Evolutionary conservation across 2,113 vertebrate genomes (phyloP), one percentile per base, ranked within the genome.

Genomic region (Oreochromis niloticus): DNA sequence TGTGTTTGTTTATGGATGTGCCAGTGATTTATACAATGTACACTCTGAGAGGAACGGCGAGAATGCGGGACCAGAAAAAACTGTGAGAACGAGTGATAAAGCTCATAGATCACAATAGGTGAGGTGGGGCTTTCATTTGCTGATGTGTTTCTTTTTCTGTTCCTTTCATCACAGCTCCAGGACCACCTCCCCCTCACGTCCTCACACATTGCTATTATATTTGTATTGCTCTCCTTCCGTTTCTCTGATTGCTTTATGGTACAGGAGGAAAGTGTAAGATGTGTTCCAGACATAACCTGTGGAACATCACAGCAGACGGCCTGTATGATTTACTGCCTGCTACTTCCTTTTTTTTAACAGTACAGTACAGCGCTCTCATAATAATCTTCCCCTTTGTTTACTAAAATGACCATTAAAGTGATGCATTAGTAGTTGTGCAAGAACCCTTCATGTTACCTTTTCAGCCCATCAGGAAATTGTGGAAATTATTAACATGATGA

Each of bases 191-290:
- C 43, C 7, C n/a, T 78, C 6, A 3, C 80, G 13, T 54, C 22
- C 73, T 48, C n/a, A 36, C 14, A 66, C 84, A 30, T 43, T 55
- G 19, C 32, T 61, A 22, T 27, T 81, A 43, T 83, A 87, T 94
- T 88, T 91, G 84, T 17, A 52, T 73, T 84, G 61, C 68, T 66
- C 32, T 85, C 39, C 48, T 78, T 89, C 89, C 16, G 9, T 79
- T 85, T 61, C 80, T 59, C 27, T 85, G 63, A 90, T 88, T 85
- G 66, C 57, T 92, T 94, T 90, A 81, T 9, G 30, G 80, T 17
- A 3, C 57, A 56, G 36, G 14, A 24, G 59, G 82, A 71, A 83
- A 83, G 13, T 24, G 30, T 73, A 32, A 75, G 80, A 66, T n/a
- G 19, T 36, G 52, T 80, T 85, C 56, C 48, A 78, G 36, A 50